phyloP scores from a whole-genome alignment of 2,113 vertebrate species.

The Dipodomys merriami region DNA sequence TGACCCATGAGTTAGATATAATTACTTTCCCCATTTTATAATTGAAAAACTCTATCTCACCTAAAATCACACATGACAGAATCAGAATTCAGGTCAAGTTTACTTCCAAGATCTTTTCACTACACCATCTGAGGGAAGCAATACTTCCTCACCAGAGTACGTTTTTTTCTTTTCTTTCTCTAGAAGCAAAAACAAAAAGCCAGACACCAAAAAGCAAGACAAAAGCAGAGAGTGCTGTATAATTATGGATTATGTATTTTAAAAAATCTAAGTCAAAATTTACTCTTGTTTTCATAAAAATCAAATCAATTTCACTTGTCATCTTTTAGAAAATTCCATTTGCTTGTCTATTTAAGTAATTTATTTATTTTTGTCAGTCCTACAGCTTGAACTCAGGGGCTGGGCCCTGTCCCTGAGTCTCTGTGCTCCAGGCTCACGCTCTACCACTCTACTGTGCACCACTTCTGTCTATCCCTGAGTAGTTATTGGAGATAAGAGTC shows the following conservation, averaged over 20 bases:
- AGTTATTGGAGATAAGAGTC: too few species aligned
- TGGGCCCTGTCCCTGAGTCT: too few species aligned
- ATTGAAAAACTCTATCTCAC: not conserved
- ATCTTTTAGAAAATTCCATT: slow-evolving; percentile 26
- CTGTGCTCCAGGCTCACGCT: too few species aligned
- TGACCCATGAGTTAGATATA: not conserved
- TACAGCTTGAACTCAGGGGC: too few species aligned
- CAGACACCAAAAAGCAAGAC: too few species aligned
- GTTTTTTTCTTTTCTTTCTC: not conserved
- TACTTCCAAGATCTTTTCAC: not conserved
- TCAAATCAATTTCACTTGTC: not conserved
- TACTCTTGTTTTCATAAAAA: not conserved
- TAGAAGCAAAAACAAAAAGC: not conserved
- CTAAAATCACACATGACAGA: not conserved
- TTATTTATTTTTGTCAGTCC: too few species aligned
- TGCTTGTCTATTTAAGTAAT: not conserved
- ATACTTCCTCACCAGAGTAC: not conserved
- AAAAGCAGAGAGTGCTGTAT: not conserved
- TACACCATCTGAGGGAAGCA: not conserved
- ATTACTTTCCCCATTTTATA: not conserved
- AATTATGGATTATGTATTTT: not conserved
- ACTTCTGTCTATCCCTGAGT: too few species aligned
- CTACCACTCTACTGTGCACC: too few species aligned
- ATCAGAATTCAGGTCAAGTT: not conserved
- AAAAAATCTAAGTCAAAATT: slow-evolving; percentile 16